These are phyloP conservation scores for Anthonomus grandis DNA, from an alignment of 1,140 invertebrate genomes.

Conservation along the genomic window DNA sequence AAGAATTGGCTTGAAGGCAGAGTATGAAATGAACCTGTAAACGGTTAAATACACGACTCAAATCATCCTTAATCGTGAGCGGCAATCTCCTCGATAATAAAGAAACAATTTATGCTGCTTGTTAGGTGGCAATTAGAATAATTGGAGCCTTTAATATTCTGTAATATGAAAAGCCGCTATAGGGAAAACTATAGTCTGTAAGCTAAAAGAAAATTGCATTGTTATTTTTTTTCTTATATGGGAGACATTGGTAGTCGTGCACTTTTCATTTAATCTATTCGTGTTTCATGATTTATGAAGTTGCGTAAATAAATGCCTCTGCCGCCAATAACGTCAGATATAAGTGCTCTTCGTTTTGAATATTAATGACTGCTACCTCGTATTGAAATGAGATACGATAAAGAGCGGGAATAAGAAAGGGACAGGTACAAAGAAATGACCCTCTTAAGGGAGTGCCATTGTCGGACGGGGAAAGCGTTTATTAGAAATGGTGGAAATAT, in stretches of 20 bases:
- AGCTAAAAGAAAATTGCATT: too few relatives aligned
- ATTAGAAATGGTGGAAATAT: conserved; percentile 25
- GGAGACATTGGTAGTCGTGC: too few relatives aligned
- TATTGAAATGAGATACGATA: conserved; percentile 27
- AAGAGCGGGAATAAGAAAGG: conserved; percentile 23
- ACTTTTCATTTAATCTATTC: too few relatives aligned
- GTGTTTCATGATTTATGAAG: conserved; percentile 26
- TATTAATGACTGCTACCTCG: conserved; percentile 25
- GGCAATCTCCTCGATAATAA: not conserved
- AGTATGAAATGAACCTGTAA: too few relatives aligned
- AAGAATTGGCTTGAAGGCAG: too few relatives aligned
- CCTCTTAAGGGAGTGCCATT: conserved; percentile 25
- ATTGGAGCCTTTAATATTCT: not conserved
- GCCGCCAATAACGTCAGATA: conserved; percentile 21
- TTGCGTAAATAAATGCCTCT: conserved; percentile 21
- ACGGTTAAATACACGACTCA: not conserved
- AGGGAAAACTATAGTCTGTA: too few relatives aligned
- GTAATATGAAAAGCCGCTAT: not conserved
- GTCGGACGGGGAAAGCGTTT: conserved; percentile 18
- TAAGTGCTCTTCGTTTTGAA: conserved; percentile 25
- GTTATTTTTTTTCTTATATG: too few relatives aligned
- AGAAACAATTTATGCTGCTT: not conserved
- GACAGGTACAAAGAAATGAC: conserved; percentile 28
- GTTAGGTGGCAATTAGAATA: not conserved
- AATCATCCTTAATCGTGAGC: not conserved